phyloP scores from a whole-genome alignment of 2,113 vertebrate species.

The Stictonetta naevosa region DNA sequence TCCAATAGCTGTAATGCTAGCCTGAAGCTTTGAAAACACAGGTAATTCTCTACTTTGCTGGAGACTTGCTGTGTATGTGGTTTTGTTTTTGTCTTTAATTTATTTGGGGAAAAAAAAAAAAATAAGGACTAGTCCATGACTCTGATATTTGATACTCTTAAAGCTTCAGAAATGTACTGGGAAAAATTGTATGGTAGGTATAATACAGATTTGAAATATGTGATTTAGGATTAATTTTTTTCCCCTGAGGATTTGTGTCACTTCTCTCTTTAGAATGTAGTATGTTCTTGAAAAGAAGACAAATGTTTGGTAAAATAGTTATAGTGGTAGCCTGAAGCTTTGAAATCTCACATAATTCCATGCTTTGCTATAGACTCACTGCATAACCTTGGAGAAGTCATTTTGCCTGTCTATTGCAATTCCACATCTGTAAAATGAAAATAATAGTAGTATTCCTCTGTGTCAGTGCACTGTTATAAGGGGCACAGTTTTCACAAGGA shows the following conservation, averaged over 20 bases:
- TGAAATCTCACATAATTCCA: background rate
- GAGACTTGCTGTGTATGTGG: background rate
- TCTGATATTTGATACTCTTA: background rate
- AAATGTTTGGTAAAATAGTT: background rate
- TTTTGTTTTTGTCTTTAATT: background rate
- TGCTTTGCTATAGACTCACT: background rate
- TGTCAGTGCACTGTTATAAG: background rate
- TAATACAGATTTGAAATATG: background rate
- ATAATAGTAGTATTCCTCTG: background rate
- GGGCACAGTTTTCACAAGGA: background rate
- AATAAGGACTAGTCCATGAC: background rate
- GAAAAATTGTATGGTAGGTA: background rate
- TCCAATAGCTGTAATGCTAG: background rate
- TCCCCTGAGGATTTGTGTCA: background rate
- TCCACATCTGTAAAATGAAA: background rate
- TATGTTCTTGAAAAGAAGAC: background rate
- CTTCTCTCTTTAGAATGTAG: background rate
- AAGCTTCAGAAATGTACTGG: background rate
- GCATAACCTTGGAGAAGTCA: background rate
- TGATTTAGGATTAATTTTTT: slow-evolving; percentile 10
- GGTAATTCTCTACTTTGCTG: background rate
- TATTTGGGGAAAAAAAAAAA: background rate
- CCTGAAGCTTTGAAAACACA: background rate
- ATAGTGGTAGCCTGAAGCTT: background rate
- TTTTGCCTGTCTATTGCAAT: background rate